A percentile compares a stretch with the other conserved stretches of the same genome.
Conservation (phyloP, 2,113 vertebrate genomes). For the Pongo pygmaeus region DNA sequence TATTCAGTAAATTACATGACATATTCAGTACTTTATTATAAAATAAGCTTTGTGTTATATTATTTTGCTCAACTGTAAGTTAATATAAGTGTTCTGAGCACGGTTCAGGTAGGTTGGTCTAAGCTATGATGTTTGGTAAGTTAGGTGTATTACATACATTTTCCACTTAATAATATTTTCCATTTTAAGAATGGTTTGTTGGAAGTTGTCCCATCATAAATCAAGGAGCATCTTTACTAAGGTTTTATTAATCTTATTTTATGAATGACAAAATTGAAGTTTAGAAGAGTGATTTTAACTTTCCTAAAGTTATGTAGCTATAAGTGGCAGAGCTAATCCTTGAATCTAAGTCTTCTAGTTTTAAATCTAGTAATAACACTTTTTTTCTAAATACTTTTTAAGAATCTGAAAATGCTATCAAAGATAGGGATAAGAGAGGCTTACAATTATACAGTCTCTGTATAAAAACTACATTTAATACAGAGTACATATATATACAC, state of each 20-base stretch:
- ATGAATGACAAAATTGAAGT: background rate
- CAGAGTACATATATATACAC: too few relatives aligned
- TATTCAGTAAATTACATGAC: background rate
- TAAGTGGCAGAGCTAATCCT: background rate
- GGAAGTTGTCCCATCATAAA: background rate
- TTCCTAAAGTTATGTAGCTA: background rate
- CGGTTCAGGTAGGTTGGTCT: background rate
- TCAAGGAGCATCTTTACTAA: background rate
- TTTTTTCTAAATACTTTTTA: background rate
- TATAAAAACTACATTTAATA: background rate
- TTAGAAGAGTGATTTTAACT: background rate
- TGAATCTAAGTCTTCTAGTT: background rate
- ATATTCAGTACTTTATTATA: background rate
- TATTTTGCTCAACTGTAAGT: background rate
- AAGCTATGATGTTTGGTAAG: background rate
- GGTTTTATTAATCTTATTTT: background rate
- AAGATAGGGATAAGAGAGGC: background rate
- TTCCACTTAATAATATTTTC: background rate
- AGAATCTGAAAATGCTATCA: background rate
- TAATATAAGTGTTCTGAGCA: background rate
- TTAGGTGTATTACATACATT: background rate
- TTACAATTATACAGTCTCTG: background rate
- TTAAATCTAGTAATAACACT: background rate
- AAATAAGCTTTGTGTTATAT: background rate
- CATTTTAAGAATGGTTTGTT: background rate